Evolutionary conservation across 2,797 vertebrate species (phyloP).

Genomic region (Micropoecilia bifurca): DNA sequence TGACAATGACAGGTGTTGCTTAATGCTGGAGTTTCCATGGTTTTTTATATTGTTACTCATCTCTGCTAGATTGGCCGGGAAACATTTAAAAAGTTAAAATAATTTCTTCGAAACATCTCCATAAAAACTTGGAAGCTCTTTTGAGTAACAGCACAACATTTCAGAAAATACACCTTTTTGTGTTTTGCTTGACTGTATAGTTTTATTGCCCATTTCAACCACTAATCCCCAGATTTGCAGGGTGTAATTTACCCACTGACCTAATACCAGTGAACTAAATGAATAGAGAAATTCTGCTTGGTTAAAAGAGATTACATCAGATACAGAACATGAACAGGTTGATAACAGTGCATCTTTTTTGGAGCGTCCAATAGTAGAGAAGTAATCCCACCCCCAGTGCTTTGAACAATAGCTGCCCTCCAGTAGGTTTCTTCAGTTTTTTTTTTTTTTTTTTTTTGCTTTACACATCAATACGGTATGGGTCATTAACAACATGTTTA

Average conservation of each 20-base stretch:
- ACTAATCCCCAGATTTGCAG: constrained; percentile 31
- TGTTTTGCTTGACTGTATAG: constrained; percentile 20
- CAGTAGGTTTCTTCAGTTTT: neutral
- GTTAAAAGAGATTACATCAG: constrained; percentile 45
- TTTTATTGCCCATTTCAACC: constrained; percentile 35
- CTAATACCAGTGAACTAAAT: constrained; percentile 51
- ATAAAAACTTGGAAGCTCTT: constrained; percentile 22
- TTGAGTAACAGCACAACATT: constrained; percentile 20
- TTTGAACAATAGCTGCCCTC: neutral
- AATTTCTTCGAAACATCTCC: constrained; percentile 28
- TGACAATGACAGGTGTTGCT: constrained; percentile 25
- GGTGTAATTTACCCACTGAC: constrained; percentile 43
- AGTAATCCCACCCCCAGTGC: neutral
- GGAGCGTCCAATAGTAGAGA: constrained; percentile 18
- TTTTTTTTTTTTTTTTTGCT: neutral
- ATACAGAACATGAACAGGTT: constrained; percentile 22
- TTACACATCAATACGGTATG: neutral
- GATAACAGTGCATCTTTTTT: constrained; percentile 29
- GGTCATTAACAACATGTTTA: neutral
- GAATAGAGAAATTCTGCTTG: constrained; percentile 27
- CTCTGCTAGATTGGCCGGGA: constrained; percentile 40
- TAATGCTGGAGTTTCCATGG: constrained; percentile 10
- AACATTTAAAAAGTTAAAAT: constrained; percentile 44
- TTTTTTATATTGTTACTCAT: constrained; percentile 16
- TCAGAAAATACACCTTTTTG: constrained; percentile 29